Base-by-base conservation (phyloP, 2,797 vertebrate species). In the Poeciliopsis turneri region DNA sequence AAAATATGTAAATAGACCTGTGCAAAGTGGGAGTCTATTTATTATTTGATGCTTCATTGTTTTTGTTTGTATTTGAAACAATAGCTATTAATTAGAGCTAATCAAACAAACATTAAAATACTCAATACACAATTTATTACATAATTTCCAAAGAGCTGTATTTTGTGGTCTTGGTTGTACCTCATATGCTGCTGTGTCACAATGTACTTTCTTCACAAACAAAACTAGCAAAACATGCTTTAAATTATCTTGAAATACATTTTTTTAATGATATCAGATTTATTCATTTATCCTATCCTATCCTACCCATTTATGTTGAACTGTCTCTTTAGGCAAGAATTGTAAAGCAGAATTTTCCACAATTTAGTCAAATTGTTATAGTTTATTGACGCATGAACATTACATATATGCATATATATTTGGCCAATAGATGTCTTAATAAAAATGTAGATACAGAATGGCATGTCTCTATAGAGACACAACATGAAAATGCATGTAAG, bases 401-500 rank as follows among this genome's bases (percentile, higher is more conserved):
- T 41, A 25, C 9, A 33, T 43, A 23, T 41, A 43, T 41, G 12
- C 9, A 33, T 43, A 23, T 41, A 41, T 41, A n/a, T 68, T 68
- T 68, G 36, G 4, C 66, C 36, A 68, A 41, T 25, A 6, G 15
- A 49, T 72, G 28, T 51, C 15, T 51, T 2, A 33, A 41, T 51
- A 25, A 30, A 49, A 49, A 33, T 36, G 43, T 51, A 12, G 12
- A 33, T 49, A 4, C 39, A 41, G 39, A 8, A 41, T 41, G 39
- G 39, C 39, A 8, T 41, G 39, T 41, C 39, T 41, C 68, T 1
- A 12, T 80, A 49, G 20, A 80, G 82, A 83, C 76, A 70, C 76
- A 72, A 84, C 78, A 81, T 84, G 28, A 53, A 84, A 73, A 80
- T 69, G 3, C 75, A 80, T 78, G 61, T 76, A 76, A 85, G 82